Conservation (phyloP, 64 coral and sea anemone species). For the Anthopleura sola region DNA sequence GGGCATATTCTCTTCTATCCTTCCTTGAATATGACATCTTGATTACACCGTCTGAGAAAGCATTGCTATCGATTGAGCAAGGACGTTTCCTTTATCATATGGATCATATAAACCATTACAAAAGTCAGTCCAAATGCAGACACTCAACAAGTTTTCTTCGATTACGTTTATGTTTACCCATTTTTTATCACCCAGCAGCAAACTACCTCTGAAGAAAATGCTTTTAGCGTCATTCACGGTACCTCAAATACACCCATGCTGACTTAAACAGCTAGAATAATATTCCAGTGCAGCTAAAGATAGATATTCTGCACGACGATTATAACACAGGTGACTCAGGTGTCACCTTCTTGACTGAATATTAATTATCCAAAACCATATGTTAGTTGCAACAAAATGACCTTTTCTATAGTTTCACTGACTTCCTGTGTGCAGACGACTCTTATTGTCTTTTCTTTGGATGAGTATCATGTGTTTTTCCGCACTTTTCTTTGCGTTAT, state of each 20-base stretch:
- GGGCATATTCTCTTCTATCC: conserved; percentile 13
- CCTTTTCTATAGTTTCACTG: not conserved
- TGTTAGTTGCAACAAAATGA: not conserved
- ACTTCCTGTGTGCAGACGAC: not conserved
- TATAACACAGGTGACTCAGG: not conserved
- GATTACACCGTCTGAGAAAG: conserved; percentile 14
- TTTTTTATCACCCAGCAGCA: not conserved
- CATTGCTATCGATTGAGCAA: not conserved
- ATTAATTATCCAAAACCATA: conserved; percentile 15
- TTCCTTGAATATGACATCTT: conserved; percentile 21
- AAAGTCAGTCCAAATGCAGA: not conserved
- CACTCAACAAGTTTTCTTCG: not conserved
- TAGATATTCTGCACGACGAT: not conserved
- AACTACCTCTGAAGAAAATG: not conserved
- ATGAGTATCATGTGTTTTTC: not conserved
- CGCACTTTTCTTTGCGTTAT: not conserved
- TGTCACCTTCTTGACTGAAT: not conserved
- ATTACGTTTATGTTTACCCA: not conserved
- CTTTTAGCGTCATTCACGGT: not conserved
- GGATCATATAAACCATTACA: not conserved
- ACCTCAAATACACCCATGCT: not conserved
- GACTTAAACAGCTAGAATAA: not conserved
- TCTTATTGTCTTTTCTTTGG: not conserved
- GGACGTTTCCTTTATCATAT: not conserved
- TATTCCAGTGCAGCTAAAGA: not conserved